Base-by-base conservation (phyloP, 2,797 vertebrate genomes). In the Trachops cirrhosus region DNA sequence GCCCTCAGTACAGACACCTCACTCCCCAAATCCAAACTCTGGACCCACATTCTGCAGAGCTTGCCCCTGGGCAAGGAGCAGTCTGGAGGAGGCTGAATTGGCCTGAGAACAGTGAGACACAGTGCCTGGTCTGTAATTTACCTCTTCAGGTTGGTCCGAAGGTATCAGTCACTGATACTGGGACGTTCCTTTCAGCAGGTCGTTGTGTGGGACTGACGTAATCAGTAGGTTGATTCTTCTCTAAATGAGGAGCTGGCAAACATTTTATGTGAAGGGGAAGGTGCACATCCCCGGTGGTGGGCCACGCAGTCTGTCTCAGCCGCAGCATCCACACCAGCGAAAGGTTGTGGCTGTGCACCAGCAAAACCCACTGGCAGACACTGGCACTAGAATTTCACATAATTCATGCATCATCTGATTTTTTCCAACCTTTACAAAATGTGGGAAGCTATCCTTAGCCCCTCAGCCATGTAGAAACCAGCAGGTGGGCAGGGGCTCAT, bases 1-100 rank as follows among this genome's bases (percentile, higher is more conserved):
- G 14, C 57, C 37, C 52, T n/a, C 54, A 3, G 0, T 16, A 6
- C 32, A n/a, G 41, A 32, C 1, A 0, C 39, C 9, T 0, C 6
- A 1, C 11, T 41, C 52, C 82, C 34, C 44, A 57, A 73, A 64
- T 12, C n/a, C 39, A 15, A 29, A 41, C 4, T 41, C 10, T 7
- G 52, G n/a, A 19, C 37, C 29, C 24, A 0, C 52, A 21, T 52
- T 11, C 21, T 29, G 4, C 18, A 34, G 10, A 77, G 50, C 32
- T 18, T 6, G 22, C 1, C 18, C 5, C 15, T 21, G 12, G 9
- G 62, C 29, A 12, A 57, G 46, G n/a, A 78, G 26, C 67, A 84
- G 6, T 22, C 29, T 32, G 29, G 77, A 21, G 21, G 29, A 29
- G 37, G 44, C 26, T 48, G 59, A 10, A 9, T 29, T 52, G 37